Evolutionary conservation across 2,797 vertebrate genomes (phyloP).

Genomic region (Megalops cyprinoides): DNA sequence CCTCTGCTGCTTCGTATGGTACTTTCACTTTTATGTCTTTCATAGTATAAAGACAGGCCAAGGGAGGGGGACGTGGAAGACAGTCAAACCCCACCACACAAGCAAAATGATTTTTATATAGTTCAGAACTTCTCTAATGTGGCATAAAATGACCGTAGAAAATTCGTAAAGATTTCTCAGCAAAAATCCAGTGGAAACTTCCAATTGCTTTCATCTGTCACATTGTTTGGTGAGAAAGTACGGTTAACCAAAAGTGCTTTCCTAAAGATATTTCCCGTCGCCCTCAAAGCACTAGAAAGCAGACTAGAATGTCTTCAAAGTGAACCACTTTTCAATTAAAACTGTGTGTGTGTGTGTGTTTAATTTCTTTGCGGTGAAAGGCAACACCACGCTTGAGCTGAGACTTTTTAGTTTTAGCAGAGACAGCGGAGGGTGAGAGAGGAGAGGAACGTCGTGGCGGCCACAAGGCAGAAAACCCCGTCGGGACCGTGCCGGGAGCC

Average conservation of each 20-base stretch:
- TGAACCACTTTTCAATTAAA: constrained; percentile 43
- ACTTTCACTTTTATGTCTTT: no score
- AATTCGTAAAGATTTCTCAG: neutral
- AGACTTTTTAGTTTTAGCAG: constrained; percentile 49
- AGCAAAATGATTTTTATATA: no score
- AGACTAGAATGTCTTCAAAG: constrained; percentile 49
- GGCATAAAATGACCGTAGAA: neutral
- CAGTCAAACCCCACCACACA: no score
- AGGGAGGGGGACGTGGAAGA: no score
- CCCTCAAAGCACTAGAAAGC: constrained; percentile 53
- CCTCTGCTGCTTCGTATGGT: no score
- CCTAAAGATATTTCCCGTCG: constrained; percentile 50
- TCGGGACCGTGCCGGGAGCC: constrained; percentile 48
- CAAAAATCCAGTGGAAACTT: neutral
- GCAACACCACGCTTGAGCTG: constrained; percentile 42
- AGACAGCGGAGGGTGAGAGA: constrained; percentile 46
- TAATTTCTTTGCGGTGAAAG: constrained; percentile 36
- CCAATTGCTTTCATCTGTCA: constrained; percentile 15
- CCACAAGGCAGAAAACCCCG: constrained; percentile 58
- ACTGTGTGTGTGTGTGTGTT: constrained; percentile 31
- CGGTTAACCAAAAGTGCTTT: constrained; percentile 57
- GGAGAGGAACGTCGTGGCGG: constrained; percentile 41
- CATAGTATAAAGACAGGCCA: no score
- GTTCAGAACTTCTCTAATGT: no score
- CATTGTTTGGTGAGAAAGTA: constrained; percentile 41